Base-by-base conservation (phyloP, 2,797 vertebrate genomes). In the Onychomys torridus region DNA sequence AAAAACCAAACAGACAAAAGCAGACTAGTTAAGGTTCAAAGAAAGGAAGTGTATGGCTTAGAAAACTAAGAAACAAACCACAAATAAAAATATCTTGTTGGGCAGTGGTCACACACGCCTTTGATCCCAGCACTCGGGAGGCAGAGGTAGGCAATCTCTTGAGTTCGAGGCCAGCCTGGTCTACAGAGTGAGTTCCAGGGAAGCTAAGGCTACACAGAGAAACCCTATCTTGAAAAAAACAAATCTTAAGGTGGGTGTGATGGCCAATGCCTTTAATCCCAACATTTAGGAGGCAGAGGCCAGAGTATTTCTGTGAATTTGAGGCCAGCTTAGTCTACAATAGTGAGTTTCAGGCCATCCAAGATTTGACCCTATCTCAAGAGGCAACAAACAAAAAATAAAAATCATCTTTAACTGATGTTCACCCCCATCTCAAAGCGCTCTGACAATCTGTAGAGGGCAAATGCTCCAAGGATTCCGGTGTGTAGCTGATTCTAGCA, bases 381-480 rank as follows among this genome's bases (percentile, higher is more conserved):
- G 69, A n/a, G 34, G 9, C 61, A 67, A 49, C 59, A 49, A 49
- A 85, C 63, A n/a, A 86, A 89, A 82, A 88, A 78, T 17, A 91
- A 91, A 92, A 76, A 81, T 40, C 6, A 91, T 37, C 6, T 67
- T 91, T 25, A 88, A 76, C 90, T 85, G 87, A 52, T 90, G 27
- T 34, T 81, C 73, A 94, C 7, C 37, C 4, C 32, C 82, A 40
- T 23, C 93, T 94, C 43, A 96, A 86, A 46, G n/a, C 52, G 16
- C 37, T 92, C 32, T 63, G 57, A 11, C 81, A 93, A 81, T 5
- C 43, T 76, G 13, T 59, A 75, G 23, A 82, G 43, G 37, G 61
- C 37, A 76, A 81, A 40, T 6, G 92, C 4, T 52, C 27, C 43
- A 75, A 32, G 13, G 49, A 86, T n/a, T 88, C 23, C 19, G 8